These are phyloP conservation scores for Dynastes maya DNA, from an alignment of 2,888 invertebrate genomes.

Conservation along the genomic window DNA sequence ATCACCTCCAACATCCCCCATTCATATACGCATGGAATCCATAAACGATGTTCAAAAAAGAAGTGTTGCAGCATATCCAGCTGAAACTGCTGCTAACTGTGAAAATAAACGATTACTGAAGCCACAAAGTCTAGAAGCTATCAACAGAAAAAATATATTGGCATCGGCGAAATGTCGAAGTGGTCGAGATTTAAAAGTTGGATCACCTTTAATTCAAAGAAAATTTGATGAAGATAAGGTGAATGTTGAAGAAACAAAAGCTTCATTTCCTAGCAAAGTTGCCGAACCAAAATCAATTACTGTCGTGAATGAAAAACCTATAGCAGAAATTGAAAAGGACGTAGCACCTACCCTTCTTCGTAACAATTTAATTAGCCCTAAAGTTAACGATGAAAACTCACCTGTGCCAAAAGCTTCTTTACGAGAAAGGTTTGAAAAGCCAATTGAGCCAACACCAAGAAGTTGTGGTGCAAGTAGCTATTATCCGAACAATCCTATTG, in stretches of 20 bases:
- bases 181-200: conserved; percentile 82
- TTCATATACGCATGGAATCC: conserved; percentile 49
- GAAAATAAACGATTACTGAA: conserved; percentile 79
- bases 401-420: background rate
- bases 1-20: conserved; percentile 82
- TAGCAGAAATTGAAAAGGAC: conserved; percentile 5
- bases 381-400: background rate
- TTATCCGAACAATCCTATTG: conserved; percentile 32
- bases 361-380: no score
- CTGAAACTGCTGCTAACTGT: conserved; percentile 14
- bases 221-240: conserved; percentile 76
- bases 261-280: background rate
- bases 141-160: conserved; percentile 89
- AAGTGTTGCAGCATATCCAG: background rate
- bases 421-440: conserved; percentile 10
- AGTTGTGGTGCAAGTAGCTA: background rate
- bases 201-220: conserved; percentile 82
- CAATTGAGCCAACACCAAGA: conserved; percentile 1
- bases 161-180: conserved; percentile 90
- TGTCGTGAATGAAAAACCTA: background rate
- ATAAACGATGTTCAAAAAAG: conserved; percentile 21
- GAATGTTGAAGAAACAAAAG: conserved; percentile 15
- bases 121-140: conserved; percentile 85
- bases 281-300: background rate
- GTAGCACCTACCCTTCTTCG: background rate